Percentiles rank a stretch among this genome's conserved stretches.
These are phyloP conservation scores for Scaptomyza hsui DNA, from an alignment of 1,140 invertebrate genomes.

Conservation along the genomic window DNA sequence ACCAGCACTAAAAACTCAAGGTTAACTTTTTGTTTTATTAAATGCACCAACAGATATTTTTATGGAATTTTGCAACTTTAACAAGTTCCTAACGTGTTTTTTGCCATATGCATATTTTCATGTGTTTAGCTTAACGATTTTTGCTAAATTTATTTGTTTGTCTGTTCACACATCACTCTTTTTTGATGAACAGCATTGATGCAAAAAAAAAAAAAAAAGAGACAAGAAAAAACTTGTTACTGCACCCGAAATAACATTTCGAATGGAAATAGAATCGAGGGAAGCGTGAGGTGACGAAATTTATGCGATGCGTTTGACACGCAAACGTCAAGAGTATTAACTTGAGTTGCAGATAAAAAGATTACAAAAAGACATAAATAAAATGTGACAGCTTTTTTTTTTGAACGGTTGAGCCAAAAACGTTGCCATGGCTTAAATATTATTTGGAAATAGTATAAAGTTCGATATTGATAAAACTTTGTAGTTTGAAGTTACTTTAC, in stretches of 20 bases:
- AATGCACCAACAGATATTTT: conserved; percentile 42
- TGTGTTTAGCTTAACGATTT: conserved; percentile 11
- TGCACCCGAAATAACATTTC: conserved; percentile 2
- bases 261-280: conserved; percentile 5
- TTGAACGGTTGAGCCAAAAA: background rate
- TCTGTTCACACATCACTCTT: conserved; percentile 44
- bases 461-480: conserved; percentile 1
- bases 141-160: conserved; percentile 21
- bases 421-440: background rate
- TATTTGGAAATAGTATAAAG: background rate
- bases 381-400: conserved; percentile 2
- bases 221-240: conserved; percentile 23
- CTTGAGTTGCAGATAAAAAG: background rate
- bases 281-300: conserved; percentile 9
- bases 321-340: conserved; percentile 16
- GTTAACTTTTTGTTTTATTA: conserved; percentile 26
- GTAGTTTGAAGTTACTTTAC: too few species aligned
- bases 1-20: conserved; percentile 40
- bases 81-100: conserved; percentile 60
- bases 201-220: conserved; percentile 35
- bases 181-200: conserved; percentile 30
- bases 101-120: conserved; percentile 52
- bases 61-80: conserved; percentile 34
- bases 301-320: conserved; percentile 26
- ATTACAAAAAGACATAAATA: background rate